Percentiles rank a stretch among this genome's conserved stretches.
phyloP scores from a whole-genome alignment of 2,888 invertebrate genomes.

The Capitulum mitella region DNA sequence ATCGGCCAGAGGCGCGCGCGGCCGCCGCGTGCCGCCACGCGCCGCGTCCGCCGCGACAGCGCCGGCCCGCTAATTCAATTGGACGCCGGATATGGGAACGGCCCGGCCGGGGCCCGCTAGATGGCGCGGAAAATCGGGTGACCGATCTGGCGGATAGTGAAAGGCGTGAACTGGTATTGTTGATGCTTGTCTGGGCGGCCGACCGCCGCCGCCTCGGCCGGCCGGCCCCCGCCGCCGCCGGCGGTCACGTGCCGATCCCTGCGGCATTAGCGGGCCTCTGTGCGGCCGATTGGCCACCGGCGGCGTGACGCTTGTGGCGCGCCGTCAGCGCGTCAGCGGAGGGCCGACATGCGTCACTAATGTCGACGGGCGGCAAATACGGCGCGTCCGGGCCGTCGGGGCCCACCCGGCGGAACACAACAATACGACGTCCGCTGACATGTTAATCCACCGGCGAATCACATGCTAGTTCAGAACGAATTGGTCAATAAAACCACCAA shows the following conservation, averaged over 20 bases:
- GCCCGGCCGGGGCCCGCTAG: background rate
- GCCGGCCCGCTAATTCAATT: background rate
- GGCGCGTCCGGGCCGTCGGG: too few relatives aligned
- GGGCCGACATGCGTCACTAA: background rate
- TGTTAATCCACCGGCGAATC: too few relatives aligned
- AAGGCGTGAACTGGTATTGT: slow-evolving; percentile 17
- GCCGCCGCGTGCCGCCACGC: background rate
- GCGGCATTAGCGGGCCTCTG: background rate
- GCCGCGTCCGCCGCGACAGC: background rate
- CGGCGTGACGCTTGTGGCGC: background rate
- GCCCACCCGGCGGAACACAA: too few relatives aligned
- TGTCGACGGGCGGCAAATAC: background rate
- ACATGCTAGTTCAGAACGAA: too few relatives aligned
- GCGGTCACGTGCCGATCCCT: background rate
- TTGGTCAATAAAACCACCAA: too few relatives aligned
- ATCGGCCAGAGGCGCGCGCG: background rate
- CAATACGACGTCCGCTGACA: too few relatives aligned
- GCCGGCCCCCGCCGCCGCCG: background rate
- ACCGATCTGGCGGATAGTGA: slow-evolving; percentile 4
- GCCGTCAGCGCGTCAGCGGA: background rate
- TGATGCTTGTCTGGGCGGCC: slow-evolving; percentile 9
- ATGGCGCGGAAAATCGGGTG: slow-evolving; percentile 16
- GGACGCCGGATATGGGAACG: slow-evolving; percentile 21
- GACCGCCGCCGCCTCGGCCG: background rate
- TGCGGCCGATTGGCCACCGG: background rate